These are phyloP conservation scores for Paracentrotus lividus DNA, from an alignment of 53 echinoderm and acorn worm species.

Conservation along the genomic window DNA sequence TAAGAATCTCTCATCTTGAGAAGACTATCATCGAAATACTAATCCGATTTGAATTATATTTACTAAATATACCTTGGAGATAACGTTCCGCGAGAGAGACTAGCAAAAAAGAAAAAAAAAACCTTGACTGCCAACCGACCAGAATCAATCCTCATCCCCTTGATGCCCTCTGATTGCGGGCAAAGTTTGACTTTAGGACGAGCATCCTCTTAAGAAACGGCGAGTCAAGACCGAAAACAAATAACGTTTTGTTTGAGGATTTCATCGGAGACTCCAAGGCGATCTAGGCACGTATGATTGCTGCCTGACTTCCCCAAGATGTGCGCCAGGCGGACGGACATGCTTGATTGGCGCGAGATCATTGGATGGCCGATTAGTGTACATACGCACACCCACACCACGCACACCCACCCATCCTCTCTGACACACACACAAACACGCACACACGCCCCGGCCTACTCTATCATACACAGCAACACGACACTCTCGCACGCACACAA, in stretches of 20 bases:
- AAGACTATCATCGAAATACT: background rate
- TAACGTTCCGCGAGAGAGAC: background rate
- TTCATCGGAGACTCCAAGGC: slow-evolving; percentile 38
- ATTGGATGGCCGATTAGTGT: slow-evolving; percentile 25
- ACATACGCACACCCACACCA: background rate
- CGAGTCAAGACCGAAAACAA: slow-evolving; percentile 50
- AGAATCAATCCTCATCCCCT: slow-evolving; percentile 43
- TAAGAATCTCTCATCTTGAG: background rate
- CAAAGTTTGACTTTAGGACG: slow-evolving; percentile 17
- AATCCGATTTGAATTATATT: background rate
- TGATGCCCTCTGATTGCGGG: slow-evolving; percentile 42
- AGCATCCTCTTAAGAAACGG: slow-evolving; percentile 23
- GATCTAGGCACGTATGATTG: slow-evolving; percentile 21
- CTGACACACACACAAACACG: background rate
- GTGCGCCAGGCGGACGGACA: slow-evolving; percentile 45
- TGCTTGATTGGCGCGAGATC: slow-evolving; percentile 35
- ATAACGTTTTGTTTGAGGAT: slow-evolving; percentile 52
- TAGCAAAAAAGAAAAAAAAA: too few species aligned
- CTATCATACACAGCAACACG: too few species aligned
- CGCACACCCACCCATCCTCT: background rate
- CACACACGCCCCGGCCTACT: too few species aligned
- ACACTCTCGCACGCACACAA: too few species aligned
- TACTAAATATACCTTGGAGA: background rate
- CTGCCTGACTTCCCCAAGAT: background rate
- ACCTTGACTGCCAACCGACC: slow-evolving; percentile 33